These are phyloP conservation scores for Ailurus styani DNA, from an alignment of 2,113 vertebrate genomes.

Conservation along the genomic window DNA sequence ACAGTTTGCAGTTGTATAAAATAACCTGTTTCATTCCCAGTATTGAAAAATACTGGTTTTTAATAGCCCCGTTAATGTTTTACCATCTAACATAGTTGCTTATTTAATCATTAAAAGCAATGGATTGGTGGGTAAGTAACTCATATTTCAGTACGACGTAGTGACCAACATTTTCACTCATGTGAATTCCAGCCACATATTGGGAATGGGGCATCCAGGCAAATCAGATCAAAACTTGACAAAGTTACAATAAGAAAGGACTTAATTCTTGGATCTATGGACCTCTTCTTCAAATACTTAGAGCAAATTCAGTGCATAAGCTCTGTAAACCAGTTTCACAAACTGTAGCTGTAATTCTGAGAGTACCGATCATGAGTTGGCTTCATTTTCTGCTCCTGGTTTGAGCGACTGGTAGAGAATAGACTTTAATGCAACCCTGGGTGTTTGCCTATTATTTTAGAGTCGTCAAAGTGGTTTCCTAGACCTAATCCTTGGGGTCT, in stretches of 20 bases:
- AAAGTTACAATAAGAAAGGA: background rate
- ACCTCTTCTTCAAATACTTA: background rate
- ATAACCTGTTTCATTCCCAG: conserved; percentile 49
- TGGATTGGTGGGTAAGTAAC: background rate
- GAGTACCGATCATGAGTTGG: background rate
- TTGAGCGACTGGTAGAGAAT: background rate
- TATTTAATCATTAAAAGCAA: conserved; percentile 52
- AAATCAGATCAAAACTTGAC: conserved; percentile 2
- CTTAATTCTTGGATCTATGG: conserved; percentile 14
- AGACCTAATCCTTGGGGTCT: background rate
- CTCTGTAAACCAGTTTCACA: background rate
- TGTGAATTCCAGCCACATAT: conserved; percentile 16
- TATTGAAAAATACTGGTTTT: conserved; percentile 52
- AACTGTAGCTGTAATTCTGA: background rate
- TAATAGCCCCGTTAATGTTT: conserved; percentile 33
- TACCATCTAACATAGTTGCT: conserved; percentile 7
- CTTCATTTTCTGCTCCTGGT: background rate
- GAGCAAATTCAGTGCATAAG: background rate
- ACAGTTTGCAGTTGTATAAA: conserved; percentile 29
- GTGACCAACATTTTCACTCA: conserved; percentile 14
- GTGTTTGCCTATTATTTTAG: background rate
- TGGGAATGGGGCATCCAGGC: background rate
- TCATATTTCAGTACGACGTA: conserved; percentile 29
- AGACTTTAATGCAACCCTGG: background rate
- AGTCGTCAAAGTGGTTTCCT: background rate